Base-by-base conservation (phyloP, 1,140 invertebrate genomes). In the Prorops nasuta region DNA sequence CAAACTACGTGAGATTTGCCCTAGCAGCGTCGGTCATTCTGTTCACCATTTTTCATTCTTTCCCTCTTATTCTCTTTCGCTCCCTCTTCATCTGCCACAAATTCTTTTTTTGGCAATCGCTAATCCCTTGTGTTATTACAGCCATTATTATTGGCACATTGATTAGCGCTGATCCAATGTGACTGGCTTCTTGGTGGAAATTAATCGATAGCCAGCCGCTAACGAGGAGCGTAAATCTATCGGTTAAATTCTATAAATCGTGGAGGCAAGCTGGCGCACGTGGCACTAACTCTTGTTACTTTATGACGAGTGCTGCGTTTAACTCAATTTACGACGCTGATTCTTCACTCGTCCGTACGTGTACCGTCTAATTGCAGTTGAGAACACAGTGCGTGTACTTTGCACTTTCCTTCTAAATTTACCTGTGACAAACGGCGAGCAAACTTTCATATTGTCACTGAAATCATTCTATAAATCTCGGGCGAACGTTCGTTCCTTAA, bases 251-350 rank as follows among this genome's bases (percentile, higher is more conserved):
- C 58, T 58, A 60, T 53, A 60, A 61, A 64, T 63, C 53, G 48
- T 35, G 15, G 35, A 49, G 47, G 24, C 49, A 49, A 49, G 47
- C 49, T 44, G 47, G 49, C 47, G 41, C 63, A 64, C n/a, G 63
- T 46, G 63, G 63, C 51, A 60, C 49, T n/a, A n/a, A 49, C 15
- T 39, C 38, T n/a, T 44, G 55, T 63, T 57, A 56, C 53, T 56
- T 53, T 63, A 66, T 64, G 65, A 67, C 62, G 48, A 56, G 54
- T 42, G 53, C 4, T 49, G 51, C 55, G 58, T 60, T 50, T 59
- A 64, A 67, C 53, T 66, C 58, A 56, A 69, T 69, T 69, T 67
- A 66, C 56, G 63, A 55, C 52, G 36, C 43, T 32, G 51, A 56
- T 56, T 50, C 14, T 35, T 48, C 28, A 28, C 44, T 40, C 36